Evolutionary conservation across 2,797 vertebrate genomes (phyloP).

Genomic region (Eulemur coronatus): DNA sequence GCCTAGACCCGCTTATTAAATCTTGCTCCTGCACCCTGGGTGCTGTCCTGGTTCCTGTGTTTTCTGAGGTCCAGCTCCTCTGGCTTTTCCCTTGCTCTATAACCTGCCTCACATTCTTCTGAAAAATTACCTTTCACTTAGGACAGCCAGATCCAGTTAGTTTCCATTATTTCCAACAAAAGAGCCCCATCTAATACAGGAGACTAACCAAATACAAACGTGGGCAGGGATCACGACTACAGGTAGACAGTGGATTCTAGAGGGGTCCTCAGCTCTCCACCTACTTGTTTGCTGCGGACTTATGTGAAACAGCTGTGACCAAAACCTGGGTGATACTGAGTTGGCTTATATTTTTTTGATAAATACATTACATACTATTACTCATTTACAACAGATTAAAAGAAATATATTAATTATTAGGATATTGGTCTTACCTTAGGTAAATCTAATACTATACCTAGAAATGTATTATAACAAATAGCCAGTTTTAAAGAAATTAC

Average conservation of each 20-base stretch:
- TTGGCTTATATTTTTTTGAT: background rate
- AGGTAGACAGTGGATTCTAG: background rate
- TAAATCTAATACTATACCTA: background rate
- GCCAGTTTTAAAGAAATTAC: background rate
- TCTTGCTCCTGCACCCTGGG: background rate
- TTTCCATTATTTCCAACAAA: background rate
- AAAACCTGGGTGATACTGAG: background rate
- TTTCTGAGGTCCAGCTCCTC: background rate
- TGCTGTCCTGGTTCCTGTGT: background rate
- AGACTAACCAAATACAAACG: background rate
- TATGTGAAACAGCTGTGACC: background rate
- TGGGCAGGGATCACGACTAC: background rate
- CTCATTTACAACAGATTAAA: background rate
- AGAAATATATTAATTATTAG: background rate
- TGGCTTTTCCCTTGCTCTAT: background rate
- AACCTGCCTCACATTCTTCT: background rate
- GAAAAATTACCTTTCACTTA: background rate
- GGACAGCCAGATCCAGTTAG: background rate
- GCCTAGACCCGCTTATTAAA: background rate
- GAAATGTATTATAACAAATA: background rate
- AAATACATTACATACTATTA: background rate
- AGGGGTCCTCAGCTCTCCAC: background rate
- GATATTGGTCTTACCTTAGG: background rate
- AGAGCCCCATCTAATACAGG: background rate
- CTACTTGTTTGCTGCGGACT: background rate